A percentile compares a stretch with the other conserved stretches of the same genome.
Evolutionary conservation across 2,113 vertebrate species (phyloP).

Genomic region (Sinocyclocheilus rhinocerous): DNA sequence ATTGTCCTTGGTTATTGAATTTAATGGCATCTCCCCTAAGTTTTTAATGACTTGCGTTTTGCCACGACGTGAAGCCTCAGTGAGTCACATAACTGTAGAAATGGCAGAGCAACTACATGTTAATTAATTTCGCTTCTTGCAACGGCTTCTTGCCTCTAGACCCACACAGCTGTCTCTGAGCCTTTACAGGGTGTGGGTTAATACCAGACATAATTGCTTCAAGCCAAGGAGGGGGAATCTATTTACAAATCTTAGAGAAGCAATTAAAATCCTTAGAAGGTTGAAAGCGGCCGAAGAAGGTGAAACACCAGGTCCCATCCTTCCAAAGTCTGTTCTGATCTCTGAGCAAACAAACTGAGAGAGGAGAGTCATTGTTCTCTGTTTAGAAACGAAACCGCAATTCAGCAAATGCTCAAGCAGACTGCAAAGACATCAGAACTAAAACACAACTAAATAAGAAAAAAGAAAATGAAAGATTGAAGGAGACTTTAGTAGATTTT

Average conservation of each 20-base stretch:
- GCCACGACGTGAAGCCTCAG: conserved; percentile 42
- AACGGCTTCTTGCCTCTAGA: conserved; percentile 50
- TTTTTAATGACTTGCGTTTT: conserved; percentile 48
- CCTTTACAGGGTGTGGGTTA: conserved; percentile 53
- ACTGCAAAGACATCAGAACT: neutral
- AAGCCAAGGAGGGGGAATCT: conserved; percentile 49
- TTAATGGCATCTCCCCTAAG: conserved; percentile 42
- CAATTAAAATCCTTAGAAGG: conserved; percentile 47
- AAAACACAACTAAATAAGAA: neutral
- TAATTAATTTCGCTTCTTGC: conserved; percentile 60
- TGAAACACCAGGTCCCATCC: conserved; percentile 16
- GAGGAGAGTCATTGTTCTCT: neutral
- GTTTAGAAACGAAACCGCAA: neutral
- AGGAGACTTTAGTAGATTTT: neutral
- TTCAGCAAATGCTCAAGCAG: neutral
- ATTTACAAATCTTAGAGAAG: conserved; percentile 46
- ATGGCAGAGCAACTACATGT: conserved; percentile 46
- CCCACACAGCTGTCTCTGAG: conserved; percentile 52
- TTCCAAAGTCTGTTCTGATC: conserved; percentile 34
- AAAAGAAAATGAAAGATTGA: no score
- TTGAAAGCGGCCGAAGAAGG: conserved; percentile 20
- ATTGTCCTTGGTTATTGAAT: conserved; percentile 52
- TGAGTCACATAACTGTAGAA: conserved; percentile 33
- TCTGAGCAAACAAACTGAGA: conserved; percentile 27
- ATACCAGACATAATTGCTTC: conserved; percentile 57